Base-by-base conservation (phyloP, 2,888 invertebrate genomes). In the Rotaria magnacalcarata region DNA sequence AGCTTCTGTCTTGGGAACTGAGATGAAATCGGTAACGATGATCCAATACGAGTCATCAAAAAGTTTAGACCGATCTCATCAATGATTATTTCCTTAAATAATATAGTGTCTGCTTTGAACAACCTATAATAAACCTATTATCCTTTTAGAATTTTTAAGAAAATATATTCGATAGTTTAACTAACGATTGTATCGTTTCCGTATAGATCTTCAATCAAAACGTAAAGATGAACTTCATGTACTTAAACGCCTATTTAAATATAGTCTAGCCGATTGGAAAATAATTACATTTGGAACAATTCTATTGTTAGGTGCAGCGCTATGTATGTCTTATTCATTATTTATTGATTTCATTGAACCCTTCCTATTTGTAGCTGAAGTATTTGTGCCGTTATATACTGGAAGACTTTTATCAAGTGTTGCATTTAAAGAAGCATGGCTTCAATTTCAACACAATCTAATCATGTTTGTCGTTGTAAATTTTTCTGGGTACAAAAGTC, bases 361-460 rank as follows among this genome's bases (percentile, higher is more conserved):
- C 2, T 34, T 34, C 34, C 34, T 34, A 6, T 67, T 80, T 80
- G 10, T 80, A 80, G 80, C 80, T 80, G 89, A 91, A 85, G 91
- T 91, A 84, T 91, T 91, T 88, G 89, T 91, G 3, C 91, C 91
- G 8, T 91, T 89, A 88, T 91, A 90, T 88, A 91, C 91, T 1
- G 90, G 90, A 24, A 89, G 90, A 87, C 91, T 91, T 54, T 91
- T 91, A 43, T 90, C 91, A 85, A 90, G 90, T 47, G 91, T 91
- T 43, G 91, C 91, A 8, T 89, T 90, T 54, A 90, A 90, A 24
- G 90, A 90, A 84, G 89, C 90, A 24, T 88, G 89, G 87, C 87
- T 87, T 24, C 89, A 90, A 19, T 90, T 92, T 86, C 88, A 56
- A 84, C 24, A 56, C 47, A 86, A 86, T 84, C 27, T 60, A 24